Evolutionary conservation across 2,797 vertebrate genomes (phyloP).

Genomic region (Furcifer pardalis): DNA sequence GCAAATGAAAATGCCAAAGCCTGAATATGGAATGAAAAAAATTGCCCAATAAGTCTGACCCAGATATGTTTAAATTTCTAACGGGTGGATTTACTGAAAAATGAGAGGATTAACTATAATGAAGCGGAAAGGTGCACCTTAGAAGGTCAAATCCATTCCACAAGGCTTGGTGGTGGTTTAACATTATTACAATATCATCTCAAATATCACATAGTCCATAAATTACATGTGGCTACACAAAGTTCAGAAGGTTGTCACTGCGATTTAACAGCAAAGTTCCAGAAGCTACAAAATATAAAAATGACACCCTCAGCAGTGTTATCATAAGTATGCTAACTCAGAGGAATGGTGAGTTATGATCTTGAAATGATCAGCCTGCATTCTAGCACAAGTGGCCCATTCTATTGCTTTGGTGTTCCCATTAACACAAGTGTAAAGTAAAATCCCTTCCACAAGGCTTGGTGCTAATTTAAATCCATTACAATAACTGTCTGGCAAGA

Average conservation of each 20-base stretch:
- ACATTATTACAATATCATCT: not conserved
- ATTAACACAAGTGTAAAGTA: not conserved
- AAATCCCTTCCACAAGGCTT: too few relatives aligned
- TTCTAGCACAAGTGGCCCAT: not conserved
- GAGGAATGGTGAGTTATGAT: not conserved
- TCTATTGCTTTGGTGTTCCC: not conserved
- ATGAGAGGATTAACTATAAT: conserved; percentile 6
- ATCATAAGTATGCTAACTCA: not conserved
- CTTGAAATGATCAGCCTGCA: not conserved
- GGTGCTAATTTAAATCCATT: too few relatives aligned
- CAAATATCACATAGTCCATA: not conserved
- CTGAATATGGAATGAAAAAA: not conserved
- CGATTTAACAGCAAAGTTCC: not conserved
- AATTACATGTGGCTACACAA: not conserved
- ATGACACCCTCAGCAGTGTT: not conserved
- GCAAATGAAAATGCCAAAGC: too few relatives aligned
- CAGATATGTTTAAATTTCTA: conserved; percentile 16
- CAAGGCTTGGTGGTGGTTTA: conserved; percentile 7
- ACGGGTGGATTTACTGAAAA: not conserved
- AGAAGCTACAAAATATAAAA: not conserved
- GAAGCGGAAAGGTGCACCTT: not conserved
- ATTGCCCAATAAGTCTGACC: not conserved
- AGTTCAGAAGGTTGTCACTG: not conserved
- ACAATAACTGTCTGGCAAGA: too few relatives aligned
- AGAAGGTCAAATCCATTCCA: conserved; percentile 52